Conservation (phyloP, 1,140 invertebrate genomes). For the Diachasma alloeum region DNA sequence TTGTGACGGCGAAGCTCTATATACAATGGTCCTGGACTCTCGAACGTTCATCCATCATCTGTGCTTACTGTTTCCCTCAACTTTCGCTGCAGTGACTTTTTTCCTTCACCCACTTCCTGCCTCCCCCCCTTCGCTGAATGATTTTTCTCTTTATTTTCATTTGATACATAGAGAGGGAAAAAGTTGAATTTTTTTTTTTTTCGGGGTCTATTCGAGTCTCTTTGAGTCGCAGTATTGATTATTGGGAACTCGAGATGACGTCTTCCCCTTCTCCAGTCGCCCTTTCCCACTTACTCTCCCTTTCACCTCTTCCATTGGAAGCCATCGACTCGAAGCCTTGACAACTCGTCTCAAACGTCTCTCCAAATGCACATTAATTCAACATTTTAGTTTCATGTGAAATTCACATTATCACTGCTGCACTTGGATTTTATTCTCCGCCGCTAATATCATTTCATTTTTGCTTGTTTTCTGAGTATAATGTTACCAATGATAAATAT, state of each 20-base stretch:
- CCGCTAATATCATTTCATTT: background rate
- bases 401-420: background rate
- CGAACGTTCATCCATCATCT: background rate
- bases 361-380: background rate
- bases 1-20: constrained; percentile 53
- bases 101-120: background rate
- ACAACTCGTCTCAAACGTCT: background rate
- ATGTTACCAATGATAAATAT: background rate
- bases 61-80: background rate
- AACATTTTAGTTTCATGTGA: background rate
- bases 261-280: constrained; percentile 33
- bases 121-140: background rate
- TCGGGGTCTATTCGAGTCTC: background rate
- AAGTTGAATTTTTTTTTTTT: background rate
- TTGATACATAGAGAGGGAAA: background rate
- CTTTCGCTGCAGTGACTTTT: background rate
- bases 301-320: constrained; percentile 13
- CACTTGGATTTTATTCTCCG: background rate
- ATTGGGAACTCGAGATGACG: constrained; percentile 49
- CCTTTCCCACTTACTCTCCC: constrained; percentile 4
- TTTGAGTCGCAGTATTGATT: constrained; percentile 42
- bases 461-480: background rate
- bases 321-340: background rate
- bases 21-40: constrained; percentile 38
- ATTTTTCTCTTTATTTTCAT: background rate